phyloP scores from a whole-genome alignment of 2,113 vertebrate species.

The Cyprichromis sp. region DNA sequence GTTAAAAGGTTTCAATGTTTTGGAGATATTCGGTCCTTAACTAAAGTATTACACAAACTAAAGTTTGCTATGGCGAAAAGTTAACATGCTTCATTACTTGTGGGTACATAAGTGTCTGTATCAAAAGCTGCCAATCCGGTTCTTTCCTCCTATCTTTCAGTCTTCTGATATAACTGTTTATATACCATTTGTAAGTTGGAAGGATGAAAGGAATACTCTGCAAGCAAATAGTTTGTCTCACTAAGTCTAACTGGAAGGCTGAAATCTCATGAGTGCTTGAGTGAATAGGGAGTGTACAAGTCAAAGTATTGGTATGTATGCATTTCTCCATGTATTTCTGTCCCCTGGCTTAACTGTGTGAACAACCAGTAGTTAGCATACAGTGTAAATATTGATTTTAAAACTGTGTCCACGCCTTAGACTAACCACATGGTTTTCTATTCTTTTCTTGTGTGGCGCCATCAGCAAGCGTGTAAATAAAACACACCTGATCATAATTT shows the following conservation, averaged over 20 bases:
- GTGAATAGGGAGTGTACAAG: background rate
- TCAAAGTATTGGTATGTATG: background rate
- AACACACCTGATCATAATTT: background rate
- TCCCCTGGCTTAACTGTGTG: background rate
- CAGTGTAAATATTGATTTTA: conserved; percentile 23
- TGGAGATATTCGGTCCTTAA: background rate
- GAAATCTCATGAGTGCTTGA: background rate
- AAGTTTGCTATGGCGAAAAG: fast-evolving
- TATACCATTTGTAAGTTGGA: background rate
- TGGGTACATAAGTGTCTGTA: background rate
- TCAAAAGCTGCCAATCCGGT: background rate
- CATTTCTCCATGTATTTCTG: background rate
- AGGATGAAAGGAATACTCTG: background rate
- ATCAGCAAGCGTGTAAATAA: background rate
- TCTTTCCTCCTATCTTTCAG: background rate
- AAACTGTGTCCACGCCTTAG: background rate
- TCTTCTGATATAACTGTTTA: background rate
- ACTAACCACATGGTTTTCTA: background rate
- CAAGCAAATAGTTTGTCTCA: fast-evolving
- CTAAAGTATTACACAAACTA: background rate
- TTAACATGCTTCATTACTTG: background rate
- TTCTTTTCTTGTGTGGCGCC: background rate
- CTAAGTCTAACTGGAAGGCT: background rate
- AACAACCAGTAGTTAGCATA: background rate
- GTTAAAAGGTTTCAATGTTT: background rate